Conservation (phyloP, 2,888 invertebrate species). For the Tenthredo amoena region DNA sequence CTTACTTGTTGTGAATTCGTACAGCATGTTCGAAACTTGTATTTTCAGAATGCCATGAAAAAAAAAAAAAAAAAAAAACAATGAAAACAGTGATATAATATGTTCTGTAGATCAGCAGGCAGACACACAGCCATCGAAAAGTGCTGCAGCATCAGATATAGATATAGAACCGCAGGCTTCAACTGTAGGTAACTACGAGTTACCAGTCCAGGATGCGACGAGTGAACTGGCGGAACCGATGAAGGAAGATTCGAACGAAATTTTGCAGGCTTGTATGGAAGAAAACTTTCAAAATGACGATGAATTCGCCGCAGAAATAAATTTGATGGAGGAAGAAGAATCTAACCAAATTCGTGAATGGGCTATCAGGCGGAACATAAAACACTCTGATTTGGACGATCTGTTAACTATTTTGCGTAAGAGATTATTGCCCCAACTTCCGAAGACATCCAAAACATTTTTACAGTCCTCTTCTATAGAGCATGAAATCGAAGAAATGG, state of each 20-base stretch:
- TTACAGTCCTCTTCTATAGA: constrained; percentile 12
- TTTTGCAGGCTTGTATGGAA: background rate
- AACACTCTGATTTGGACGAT: constrained; percentile 30
- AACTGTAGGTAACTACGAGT: background rate
- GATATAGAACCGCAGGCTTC: background rate
- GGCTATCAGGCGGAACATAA: constrained; percentile 42
- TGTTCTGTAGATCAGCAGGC: background rate
- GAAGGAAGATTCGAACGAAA: background rate
- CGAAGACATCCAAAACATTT: constrained; percentile 49
- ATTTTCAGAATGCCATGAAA: too few relatives aligned
- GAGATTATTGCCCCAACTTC: constrained; percentile 44
- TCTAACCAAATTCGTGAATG: constrained; percentile 20
- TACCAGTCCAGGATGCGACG: background rate
- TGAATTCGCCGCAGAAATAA: background rate
- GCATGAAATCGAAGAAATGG: constrained; percentile 44
- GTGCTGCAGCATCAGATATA: background rate
- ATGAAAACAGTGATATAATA: too few relatives aligned
- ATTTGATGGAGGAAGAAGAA: constrained; percentile 6
- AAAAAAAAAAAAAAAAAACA: too few relatives aligned
- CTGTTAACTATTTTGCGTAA: constrained; percentile 41
- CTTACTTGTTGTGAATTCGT: too few relatives aligned
- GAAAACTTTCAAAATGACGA: background rate
- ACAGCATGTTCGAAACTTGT: too few relatives aligned
- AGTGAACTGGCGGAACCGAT: background rate
- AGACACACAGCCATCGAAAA: background rate